phyloP scores from a whole-genome alignment of 2,113 vertebrate genomes.

The Atherinomorus stipes region DNA sequence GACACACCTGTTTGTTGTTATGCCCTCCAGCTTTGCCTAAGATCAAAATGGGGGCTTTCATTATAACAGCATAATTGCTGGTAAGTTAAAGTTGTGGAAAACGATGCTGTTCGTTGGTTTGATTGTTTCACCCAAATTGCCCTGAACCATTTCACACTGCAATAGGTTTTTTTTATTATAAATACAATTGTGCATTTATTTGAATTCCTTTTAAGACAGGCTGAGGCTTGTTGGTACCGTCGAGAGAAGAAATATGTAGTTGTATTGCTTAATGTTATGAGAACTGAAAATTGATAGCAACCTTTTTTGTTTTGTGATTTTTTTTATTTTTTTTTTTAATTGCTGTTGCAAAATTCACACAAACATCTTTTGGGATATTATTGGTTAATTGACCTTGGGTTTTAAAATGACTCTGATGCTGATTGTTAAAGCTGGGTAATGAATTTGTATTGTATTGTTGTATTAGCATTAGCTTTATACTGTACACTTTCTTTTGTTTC shows the following conservation, averaged over 20 bases:
- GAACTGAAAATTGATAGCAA: neutral
- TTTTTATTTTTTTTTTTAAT: neutral
- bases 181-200: neutral
- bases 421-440: conserved; percentile 8
- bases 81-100: neutral
- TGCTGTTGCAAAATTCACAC: conserved; percentile 6
- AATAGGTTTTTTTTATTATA: too few species aligned
- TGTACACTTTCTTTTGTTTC: neutral
- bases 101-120: neutral
- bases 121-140: conserved; percentile 7
- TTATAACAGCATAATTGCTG: neutral
- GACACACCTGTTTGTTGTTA: too few species aligned
- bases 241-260: neutral
- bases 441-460: neutral
- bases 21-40: too few species aligned
- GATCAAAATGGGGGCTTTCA: neutral
- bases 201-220: neutral
- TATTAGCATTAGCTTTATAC: neutral
- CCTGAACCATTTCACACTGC: neutral
- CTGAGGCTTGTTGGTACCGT: neutral
- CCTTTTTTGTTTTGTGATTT: too few species aligned
- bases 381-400: neutral
- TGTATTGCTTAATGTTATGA: neutral
- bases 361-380: neutral
- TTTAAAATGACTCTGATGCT: neutral